Evolutionary conservation across 2,888 invertebrate species (phyloP).

Genomic region (Xestia c-nigrum): DNA sequence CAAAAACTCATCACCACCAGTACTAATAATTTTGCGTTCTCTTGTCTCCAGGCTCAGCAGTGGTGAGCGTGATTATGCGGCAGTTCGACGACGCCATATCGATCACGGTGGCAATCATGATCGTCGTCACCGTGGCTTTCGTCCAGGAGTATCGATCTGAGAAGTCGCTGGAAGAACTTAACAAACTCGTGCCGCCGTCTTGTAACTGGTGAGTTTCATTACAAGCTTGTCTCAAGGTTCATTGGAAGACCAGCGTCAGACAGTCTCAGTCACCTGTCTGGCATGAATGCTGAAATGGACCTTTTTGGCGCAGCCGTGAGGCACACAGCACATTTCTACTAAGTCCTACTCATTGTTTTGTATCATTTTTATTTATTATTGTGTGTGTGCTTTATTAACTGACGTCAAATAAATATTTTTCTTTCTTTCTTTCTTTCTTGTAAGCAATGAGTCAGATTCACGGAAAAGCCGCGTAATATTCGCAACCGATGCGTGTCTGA

Average conservation of each 20-base stretch:
- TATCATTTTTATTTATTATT: no score
- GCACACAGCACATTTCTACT: no score
- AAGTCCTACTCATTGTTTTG: no score
- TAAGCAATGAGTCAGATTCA: background rate
- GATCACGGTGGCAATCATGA: conserved; percentile 98
- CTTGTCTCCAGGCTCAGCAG: conserved; percentile 93
- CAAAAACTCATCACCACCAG: background rate
- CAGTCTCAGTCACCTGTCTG: no score
- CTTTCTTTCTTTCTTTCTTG: no score
- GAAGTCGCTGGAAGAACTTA: conserved; percentile 98
- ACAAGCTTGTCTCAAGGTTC: no score
- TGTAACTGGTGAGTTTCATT: conserved; percentile 94
- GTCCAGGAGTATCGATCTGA: conserved; percentile 99
- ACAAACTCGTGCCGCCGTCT: conserved; percentile 98
- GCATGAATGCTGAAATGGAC: no score
- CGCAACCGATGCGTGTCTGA: background rate
- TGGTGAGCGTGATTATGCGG: conserved; percentile 98
- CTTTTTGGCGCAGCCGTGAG: no score
- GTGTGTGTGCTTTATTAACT: no score
- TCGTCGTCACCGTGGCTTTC: conserved; percentile 99
- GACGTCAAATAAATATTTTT: no score
- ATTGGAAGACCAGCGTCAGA: no score
- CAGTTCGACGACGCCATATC: conserved; percentile 99
- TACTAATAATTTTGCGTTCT: background rate
- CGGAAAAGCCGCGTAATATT: background rate